Conservation (phyloP, 2,888 invertebrate genomes). For the Himalopsyche kuldschensis region DNA sequence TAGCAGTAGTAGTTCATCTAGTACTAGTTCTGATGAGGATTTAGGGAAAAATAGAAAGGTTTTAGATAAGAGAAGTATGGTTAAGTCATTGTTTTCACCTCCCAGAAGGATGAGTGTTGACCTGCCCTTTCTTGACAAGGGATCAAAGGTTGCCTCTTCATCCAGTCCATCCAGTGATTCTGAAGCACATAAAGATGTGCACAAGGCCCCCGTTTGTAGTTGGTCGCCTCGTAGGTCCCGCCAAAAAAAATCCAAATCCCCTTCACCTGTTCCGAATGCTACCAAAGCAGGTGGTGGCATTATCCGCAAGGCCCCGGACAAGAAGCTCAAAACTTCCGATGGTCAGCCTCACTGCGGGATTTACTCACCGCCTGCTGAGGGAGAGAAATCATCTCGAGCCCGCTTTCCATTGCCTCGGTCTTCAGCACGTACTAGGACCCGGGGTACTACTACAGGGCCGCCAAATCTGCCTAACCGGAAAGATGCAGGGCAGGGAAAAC, state of each 20-base stretch:
- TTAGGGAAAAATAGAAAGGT: conserved; percentile 46
- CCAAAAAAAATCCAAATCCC: conserved; percentile 49
- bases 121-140: conserved; percentile 82
- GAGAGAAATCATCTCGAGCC: conserved; percentile 70
- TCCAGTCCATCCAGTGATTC: conserved; percentile 66
- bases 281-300: conserved; percentile 43
- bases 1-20: conserved; percentile 61
- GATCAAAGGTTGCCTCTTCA: conserved; percentile 68
- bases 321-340: conserved; percentile 85
- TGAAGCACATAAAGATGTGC: conserved; percentile 53
- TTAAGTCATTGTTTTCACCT: conserved; percentile 41
- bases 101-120: conserved; percentile 62
- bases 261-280: conserved; percentile 21
- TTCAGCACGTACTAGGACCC: conserved; percentile 66
- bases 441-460: conserved; percentile 66
- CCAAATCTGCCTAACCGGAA: conserved; percentile 67
- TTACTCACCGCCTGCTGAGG: conserved; percentile 72
- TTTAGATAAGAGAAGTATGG: conserved; percentile 46
- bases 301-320: conserved; percentile 70
- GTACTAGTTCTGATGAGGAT: conserved; percentile 61
- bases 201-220: conserved; percentile 51
- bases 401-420: conserved; percentile 48
- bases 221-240: conserved; percentile 54
- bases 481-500: conserved; percentile 59
- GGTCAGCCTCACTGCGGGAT: conserved; percentile 72